Percentiles rank a stretch among this genome's conserved stretches.
Evolutionary conservation across 2,113 vertebrate species (phyloP).

Genomic region (Ceratotherium simum): DNA sequence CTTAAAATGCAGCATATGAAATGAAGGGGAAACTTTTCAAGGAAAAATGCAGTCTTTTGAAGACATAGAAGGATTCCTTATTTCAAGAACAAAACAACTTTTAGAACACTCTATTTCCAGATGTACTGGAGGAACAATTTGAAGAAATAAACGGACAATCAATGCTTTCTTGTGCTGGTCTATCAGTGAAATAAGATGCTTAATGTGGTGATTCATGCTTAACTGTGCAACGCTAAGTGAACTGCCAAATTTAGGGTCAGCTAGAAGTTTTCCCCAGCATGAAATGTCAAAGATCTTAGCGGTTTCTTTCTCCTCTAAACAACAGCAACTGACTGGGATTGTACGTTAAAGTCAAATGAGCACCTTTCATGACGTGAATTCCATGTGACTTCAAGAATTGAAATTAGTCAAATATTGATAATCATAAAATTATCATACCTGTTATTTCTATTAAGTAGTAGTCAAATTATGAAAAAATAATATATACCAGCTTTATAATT

Average conservation of each 20-base stretch:
- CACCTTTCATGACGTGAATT: not conserved
- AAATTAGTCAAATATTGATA: not conserved
- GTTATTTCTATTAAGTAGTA: not conserved
- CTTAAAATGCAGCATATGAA: conserved; percentile 58
- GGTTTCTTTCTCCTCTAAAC: not conserved
- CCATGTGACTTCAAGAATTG: not conserved
- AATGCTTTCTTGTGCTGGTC: conserved; percentile 55
- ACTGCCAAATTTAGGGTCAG: conserved; percentile 29
- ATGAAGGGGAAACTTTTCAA: conserved; percentile 56
- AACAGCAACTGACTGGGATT: not conserved
- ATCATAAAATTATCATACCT: not conserved
- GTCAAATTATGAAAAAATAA: not conserved
- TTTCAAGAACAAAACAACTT: conserved; percentile 69
- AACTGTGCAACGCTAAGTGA: not conserved
- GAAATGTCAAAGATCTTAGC: not conserved
- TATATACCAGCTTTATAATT: not conserved
- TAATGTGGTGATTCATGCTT: conserved; percentile 28
- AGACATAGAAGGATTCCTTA: conserved; percentile 63
- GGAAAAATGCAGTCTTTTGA: conserved; percentile 12
- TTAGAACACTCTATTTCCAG: conserved; percentile 64
- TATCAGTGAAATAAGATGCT: conserved; percentile 33
- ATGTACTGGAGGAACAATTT: conserved; percentile 52
- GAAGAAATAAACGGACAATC: conserved; percentile 59
- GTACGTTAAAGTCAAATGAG: not conserved
- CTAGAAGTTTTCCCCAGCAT: not conserved